Evolutionary conservation across 2,888 invertebrate species (phyloP).

Genomic region (Campoletis raptor): DNA sequence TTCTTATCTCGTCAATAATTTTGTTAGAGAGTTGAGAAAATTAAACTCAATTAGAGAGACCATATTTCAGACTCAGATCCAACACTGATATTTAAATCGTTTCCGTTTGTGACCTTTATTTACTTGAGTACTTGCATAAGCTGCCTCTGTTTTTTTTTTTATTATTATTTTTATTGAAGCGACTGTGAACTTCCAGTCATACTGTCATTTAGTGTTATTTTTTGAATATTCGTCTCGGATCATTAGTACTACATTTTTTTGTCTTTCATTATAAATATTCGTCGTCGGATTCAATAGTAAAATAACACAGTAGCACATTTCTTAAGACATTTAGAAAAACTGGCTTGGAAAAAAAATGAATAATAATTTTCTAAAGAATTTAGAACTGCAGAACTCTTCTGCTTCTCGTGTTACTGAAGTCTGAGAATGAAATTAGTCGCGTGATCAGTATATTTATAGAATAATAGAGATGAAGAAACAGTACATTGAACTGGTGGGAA

Average conservation of each 20-base stretch:
- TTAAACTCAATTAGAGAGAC: neutral
- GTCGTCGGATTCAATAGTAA: neutral
- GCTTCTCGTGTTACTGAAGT: neutral
- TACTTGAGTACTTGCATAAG: neutral
- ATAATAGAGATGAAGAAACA: neutral
- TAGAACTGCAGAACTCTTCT: neutral
- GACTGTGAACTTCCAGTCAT: neutral
- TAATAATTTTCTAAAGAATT: neutral
- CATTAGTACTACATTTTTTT: too few relatives aligned
- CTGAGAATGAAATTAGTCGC: neutral
- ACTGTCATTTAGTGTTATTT: neutral
- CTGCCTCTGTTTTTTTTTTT: neutral
- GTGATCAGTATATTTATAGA: neutral
- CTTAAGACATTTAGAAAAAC: neutral
- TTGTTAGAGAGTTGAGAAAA: neutral
- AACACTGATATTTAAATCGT: neutral
- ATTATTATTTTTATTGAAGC: neutral
- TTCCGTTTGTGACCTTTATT: neutral
- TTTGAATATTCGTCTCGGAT: neutral
- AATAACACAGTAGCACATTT: neutral
- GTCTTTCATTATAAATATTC: neutral
- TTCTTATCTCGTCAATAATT: neutral
- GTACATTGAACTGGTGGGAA: constrained; percentile 2
- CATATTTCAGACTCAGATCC: neutral
- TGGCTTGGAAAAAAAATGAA: neutral